Evolutionary conservation across 35 echinoderm and acorn worm species (phyloP).

Genomic region (Ophioderma brevispina): DNA sequence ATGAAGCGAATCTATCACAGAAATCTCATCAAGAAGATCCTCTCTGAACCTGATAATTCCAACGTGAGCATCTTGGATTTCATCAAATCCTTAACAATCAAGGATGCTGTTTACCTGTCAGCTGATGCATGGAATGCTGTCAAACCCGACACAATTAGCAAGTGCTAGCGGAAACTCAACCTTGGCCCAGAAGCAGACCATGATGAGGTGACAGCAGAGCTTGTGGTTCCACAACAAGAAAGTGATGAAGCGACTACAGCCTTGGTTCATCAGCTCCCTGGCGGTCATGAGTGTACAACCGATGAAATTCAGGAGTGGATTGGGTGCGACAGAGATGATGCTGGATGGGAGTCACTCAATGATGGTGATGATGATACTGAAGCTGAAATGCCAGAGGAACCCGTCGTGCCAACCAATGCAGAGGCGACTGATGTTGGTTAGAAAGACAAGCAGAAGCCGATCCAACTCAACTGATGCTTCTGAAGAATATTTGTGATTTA

Average conservation of each 20-base stretch:
- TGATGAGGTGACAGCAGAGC: not conserved
- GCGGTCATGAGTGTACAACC: not conserved
- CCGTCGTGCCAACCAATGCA: not conserved
- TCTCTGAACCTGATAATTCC: not conserved
- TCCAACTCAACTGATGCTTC: slow-evolving; percentile 1
- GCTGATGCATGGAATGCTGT: not conserved
- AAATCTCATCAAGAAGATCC: not conserved
- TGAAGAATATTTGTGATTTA: slow-evolving; percentile 23
- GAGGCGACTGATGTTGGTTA: slow-evolving; percentile 4
- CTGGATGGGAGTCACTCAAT: not conserved
- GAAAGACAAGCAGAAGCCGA: slow-evolving; percentile 12
- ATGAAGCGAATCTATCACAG: not conserved
- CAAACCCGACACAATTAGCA: not conserved
- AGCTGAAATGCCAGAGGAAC: no score
- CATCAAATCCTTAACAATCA: not conserved
- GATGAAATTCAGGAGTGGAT: not conserved
- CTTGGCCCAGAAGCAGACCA: not conserved
- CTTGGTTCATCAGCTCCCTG: not conserved
- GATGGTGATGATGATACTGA: no score
- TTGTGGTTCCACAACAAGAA: not conserved
- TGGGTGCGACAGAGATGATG: not conserved
- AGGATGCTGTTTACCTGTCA: not conserved
- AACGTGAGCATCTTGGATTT: not conserved
- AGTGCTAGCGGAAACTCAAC: not conserved
- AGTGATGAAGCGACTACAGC: not conserved